Conservation (phyloP, 2,113 vertebrate genomes). For the Hymenochirus boettgeri region DNA sequence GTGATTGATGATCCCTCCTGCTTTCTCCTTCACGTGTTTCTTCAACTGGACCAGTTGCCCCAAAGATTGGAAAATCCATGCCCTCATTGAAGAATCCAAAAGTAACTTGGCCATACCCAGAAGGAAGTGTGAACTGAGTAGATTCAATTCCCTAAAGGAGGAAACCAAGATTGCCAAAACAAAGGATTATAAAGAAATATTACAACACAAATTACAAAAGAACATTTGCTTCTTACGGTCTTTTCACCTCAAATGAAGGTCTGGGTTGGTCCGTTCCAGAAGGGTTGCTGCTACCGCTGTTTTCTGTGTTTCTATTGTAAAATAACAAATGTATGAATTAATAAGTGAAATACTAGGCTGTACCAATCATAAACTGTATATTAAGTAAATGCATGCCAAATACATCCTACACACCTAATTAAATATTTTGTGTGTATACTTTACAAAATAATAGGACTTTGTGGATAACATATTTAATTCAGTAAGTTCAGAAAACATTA, state of each 20-base stretch:
- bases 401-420: too few species aligned
- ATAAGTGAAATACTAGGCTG: too few species aligned
- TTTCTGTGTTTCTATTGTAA: conserved; percentile 71
- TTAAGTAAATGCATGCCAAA: too few species aligned
- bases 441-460: too few species aligned
- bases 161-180: conserved; percentile 15
- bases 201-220: background rate
- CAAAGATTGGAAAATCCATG: conserved; percentile 76
- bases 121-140: conserved; percentile 82
- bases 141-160: conserved; percentile 73
- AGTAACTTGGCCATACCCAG: conserved; percentile 84
- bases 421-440: too few species aligned
- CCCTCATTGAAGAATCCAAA: conserved; percentile 86
- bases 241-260: conserved; percentile 79
- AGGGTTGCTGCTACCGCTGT: conserved; percentile 66
- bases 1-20: conserved; percentile 78
- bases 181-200: too few species aligned
- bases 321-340: conserved; percentile 8
- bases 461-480: too few species aligned
- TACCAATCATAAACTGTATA: too few species aligned
- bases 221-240: background rate
- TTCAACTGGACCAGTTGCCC: conserved; percentile 64
- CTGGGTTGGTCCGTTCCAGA: conserved; percentile 74
- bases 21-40: conserved; percentile 80
- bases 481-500: too few species aligned